Evolutionary conservation across 2,113 vertebrate species (phyloP).

Genomic region (Paedocypris sp.): DNA sequence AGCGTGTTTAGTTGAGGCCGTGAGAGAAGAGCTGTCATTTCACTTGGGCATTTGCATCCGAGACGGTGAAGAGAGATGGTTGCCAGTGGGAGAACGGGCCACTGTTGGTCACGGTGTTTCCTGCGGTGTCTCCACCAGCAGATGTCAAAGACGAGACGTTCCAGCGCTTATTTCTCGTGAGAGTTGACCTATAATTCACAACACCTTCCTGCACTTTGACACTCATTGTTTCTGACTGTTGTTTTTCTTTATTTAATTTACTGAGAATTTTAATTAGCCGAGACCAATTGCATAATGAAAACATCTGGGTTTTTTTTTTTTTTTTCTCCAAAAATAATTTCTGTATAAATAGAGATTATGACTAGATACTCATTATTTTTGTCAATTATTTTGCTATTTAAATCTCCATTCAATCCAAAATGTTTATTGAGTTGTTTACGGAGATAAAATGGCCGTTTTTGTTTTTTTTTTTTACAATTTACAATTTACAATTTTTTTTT

Average conservation of each 20-base stretch:
- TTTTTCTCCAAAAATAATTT: no score
- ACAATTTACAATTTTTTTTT: no score
- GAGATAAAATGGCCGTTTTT: no score
- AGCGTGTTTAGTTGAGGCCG: neutral
- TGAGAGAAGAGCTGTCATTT: neutral
- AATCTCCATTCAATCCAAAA: no score
- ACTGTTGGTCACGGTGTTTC: neutral
- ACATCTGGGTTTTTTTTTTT: no score
- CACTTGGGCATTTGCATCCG: neutral
- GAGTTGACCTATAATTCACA: slow-evolving; percentile 4
- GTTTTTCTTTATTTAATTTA: no score
- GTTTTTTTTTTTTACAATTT: no score
- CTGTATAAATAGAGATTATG: no score
- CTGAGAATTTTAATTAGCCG: slow-evolving; percentile 13
- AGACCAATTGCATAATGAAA: slow-evolving; percentile 11
- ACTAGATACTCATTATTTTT: no score
- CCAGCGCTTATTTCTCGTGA: neutral
- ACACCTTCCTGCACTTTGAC: neutral
- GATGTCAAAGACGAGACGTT: slow-evolving; percentile 2
- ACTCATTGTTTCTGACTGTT: neutral
- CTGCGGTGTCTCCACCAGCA: slow-evolving; percentile 2
- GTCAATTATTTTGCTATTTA: no score
- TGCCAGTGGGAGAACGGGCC: neutral
- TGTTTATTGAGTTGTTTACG: no score
- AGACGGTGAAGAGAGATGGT: neutral